Evolutionary conservation across 2,797 vertebrate species (phyloP).

Genomic region (Dendrocincla fuliginosa): DNA sequence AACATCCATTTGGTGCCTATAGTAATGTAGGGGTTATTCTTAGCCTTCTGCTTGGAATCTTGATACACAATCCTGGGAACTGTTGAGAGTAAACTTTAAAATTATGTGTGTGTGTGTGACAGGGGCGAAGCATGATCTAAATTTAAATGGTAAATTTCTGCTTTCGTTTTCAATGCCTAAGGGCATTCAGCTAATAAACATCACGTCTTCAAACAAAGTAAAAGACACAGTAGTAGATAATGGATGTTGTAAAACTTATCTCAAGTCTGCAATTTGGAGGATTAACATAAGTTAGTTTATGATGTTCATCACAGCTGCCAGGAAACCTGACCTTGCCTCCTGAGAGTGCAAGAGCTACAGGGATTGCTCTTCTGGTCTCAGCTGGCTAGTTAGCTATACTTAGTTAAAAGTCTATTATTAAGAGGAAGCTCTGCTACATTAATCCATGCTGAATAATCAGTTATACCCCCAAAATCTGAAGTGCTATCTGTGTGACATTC

Average conservation of each 20-base stretch:
- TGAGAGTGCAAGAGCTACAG: neutral
- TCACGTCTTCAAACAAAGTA: neutral
- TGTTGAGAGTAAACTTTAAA: constrained; percentile 12
- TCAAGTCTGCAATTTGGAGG: neutral
- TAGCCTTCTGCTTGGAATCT: constrained; percentile 42
- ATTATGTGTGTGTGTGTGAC: neutral
- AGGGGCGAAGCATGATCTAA: neutral
- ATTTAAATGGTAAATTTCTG: constrained; percentile 44
- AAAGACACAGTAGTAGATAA: constrained; percentile 11
- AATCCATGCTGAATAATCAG: neutral
- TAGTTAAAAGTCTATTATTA: neutral
- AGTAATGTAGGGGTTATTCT: constrained; percentile 30
- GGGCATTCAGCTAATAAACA: constrained; percentile 17
- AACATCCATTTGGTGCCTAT: neutral
- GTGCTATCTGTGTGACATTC: neutral
- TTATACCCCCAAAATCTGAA: neutral
- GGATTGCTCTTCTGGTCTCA: neutral
- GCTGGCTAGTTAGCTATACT: neutral
- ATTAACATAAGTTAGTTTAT: neutral
- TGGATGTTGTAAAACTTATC: constrained; percentile 39
- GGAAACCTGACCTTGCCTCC: neutral
- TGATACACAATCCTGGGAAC: constrained; percentile 32
- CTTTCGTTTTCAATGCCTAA: constrained; percentile 23
- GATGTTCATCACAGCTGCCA: neutral
- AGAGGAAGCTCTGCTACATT: neutral